Base-by-base conservation (phyloP, 2,797 vertebrate genomes). In the Macrochelys suwanniensis region DNA sequence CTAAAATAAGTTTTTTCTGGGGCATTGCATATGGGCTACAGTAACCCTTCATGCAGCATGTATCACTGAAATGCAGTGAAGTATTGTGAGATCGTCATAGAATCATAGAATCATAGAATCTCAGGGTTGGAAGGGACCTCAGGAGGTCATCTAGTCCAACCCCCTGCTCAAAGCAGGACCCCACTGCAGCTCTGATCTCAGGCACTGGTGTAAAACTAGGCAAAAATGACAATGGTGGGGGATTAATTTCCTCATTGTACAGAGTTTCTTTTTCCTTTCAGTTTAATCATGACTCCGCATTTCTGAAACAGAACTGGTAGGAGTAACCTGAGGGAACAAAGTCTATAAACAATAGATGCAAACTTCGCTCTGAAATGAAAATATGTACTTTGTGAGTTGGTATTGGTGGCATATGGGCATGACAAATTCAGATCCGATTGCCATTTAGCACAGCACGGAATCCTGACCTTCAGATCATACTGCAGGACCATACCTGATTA, bases 401-500 rank as follows among this genome's bases (percentile, higher is more conserved):
- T 97, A 15, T 95, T 95, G 95, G 57, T 96, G 92, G 79, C 96
- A 97, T 97, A 97, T 94, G 96, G 96, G 90, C 78, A 81, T 79
- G 94, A 96, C 88, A 96, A 96, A 97, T 97, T 93, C 94, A 96
- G 97, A 94, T 76, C 97, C 96, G 93, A 95, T 91, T 97, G 93
- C 92, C 94, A 61, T 94, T 96, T 97, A 95, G 33, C 96, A 93
- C 95, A 89, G 89, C 59, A 80, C 53, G 88, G 90, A 95, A 91
- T 80, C 88, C 94, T 81, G 88, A 82, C 80, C 89, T 95, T 91
- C 89, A 90, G 90, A 90, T 12, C 33, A 93, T 80, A 84, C 88
- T 95, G 93, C 89, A 49, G 89, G 86, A 90, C 94, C 94, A 92
- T 80, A 77, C 23, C 3, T 4, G 61, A 90, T 91, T 91, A 79